Base-by-base conservation (phyloP, 2,888 invertebrate species). In the Xylota sylvarum region DNA sequence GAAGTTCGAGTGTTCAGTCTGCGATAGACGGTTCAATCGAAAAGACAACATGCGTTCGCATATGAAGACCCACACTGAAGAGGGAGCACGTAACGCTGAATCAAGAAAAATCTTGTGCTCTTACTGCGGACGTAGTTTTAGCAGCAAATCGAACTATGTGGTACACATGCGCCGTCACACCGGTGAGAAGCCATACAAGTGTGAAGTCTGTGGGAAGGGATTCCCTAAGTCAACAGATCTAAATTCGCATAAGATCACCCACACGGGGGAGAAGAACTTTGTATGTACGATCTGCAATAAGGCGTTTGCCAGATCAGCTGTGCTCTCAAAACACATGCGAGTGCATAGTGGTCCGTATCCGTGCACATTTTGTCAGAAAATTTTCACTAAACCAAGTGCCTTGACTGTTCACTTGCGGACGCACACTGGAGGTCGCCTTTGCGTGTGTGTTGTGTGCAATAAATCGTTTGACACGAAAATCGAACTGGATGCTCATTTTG, bases 31-130 rank as follows among this genome's bases (percentile, higher is more conserved):
- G 3, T 88, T 88, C 72, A 88, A 88, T 74, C 80, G 88, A 6
- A 88, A 88, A 40, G 88, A 88, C 65, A 88, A 88, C 37, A 81
- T 88, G 86, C 88, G 88, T 0, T 83, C 88, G n/a, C 88, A 88
- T 43, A 88, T 88, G 88, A 88, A 88, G 64, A 88, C 87, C 5
- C 88, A 88, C 62, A 84, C 87, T 12, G 83, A 88, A 10, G 88
- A 88, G 70, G 88, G 88, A 3, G 81, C 86, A 6, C 78, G 86
- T 4, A 86, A 81, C 5, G 81, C 83, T 1, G 87, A 86, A 6
- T 80, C 80, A 10, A 81, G 79, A 35, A 73, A 81, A n/a, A 88
- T 88, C 46, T 67, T 88, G 0, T 88, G 88, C 58, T 88, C 88
- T n/a, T 88, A 81, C 14, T 88, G 88, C n/a, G 88, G 88, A n/a